Evolutionary conservation across 1,140 invertebrate species (phyloP).

Genomic region (Scaptomyza pallida): DNA sequence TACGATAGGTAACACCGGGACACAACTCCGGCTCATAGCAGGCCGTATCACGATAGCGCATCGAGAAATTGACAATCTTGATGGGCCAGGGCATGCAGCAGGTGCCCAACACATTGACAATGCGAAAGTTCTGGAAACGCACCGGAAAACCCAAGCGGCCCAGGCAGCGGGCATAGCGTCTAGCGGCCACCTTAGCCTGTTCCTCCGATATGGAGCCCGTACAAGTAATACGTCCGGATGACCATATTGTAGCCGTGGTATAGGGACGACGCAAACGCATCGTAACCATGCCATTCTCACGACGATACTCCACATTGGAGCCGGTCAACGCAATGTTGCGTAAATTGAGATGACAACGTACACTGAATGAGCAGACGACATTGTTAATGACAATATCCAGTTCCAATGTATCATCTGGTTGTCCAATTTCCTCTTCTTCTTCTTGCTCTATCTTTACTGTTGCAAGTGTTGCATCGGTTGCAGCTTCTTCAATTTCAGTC

Average conservation of each 20-base stretch:
- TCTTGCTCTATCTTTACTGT: no score
- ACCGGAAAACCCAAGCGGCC: slow-evolving; percentile 96
- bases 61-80: slow-evolving; percentile 95
- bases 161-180: slow-evolving; percentile 94
- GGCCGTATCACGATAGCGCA: slow-evolving; percentile 90
- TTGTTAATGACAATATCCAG: slow-evolving; percentile 99
- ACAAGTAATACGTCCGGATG: slow-evolving; percentile 97
- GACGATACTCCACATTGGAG: slow-evolving; percentile 96
- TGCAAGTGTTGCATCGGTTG: background rate
- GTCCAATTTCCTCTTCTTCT: background rate
- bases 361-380: slow-evolving; percentile 99
- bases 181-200: slow-evolving; percentile 92
- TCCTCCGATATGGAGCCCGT: slow-evolving; percentile 97
- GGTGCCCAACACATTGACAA: slow-evolving; percentile 98
- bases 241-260: slow-evolving; percentile 98
- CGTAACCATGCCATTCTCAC: slow-evolving; percentile 98
- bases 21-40: slow-evolving; percentile 99
- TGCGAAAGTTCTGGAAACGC: slow-evolving; percentile 95
- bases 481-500: background rate
- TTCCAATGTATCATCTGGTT: slow-evolving; percentile 85
- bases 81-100: slow-evolving; percentile 99
- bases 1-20: slow-evolving; percentile 97
- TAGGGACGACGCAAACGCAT: slow-evolving; percentile 97
- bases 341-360: slow-evolving; percentile 98
- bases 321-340: slow-evolving; percentile 96